phyloP scores from a whole-genome alignment of 2,888 invertebrate species.

The Chalcosyrphus nemorum region DNA sequence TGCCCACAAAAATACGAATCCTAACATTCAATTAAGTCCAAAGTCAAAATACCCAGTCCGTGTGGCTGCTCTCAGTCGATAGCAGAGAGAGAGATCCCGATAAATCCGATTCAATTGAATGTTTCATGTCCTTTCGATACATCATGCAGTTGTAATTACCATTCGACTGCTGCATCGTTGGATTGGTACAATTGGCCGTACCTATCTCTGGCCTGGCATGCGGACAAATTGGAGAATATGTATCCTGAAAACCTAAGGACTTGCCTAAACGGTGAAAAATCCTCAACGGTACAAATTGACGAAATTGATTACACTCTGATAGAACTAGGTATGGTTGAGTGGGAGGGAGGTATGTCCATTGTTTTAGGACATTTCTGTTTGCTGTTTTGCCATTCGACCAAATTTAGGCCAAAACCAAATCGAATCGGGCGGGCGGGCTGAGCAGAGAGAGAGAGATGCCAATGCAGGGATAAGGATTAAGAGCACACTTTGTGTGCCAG shows the following conservation, averaged over 20 bases:
- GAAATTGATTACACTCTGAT: constrained; percentile 54
- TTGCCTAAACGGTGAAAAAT: constrained; percentile 51
- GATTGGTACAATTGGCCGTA: constrained; percentile 27
- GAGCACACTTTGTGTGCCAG: neutral
- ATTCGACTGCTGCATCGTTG: constrained; percentile 23
- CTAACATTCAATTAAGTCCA: constrained; percentile 43
- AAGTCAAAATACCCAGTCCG: neutral
- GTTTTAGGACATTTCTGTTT: constrained; percentile 42
- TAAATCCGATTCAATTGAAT: constrained; percentile 29
- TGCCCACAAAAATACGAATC: constrained; percentile 6
- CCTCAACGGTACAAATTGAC: constrained; percentile 33
- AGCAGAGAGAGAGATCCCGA: neutral
- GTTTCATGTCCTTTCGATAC: constrained; percentile 61
- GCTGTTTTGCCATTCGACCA: constrained; percentile 53
- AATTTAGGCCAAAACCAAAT: constrained; percentile 40
- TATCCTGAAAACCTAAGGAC: constrained; percentile 7
- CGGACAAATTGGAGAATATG: constrained; percentile 44
- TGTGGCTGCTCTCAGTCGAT: neutral
- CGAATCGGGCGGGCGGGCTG: no score
- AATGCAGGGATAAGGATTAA: neutral
- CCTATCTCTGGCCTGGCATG: neutral
- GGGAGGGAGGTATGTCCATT: neutral
- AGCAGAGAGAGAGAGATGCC: no score
- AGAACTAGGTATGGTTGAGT: neutral
- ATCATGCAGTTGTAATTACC: constrained; percentile 59